Conservation (phyloP, 2,888 invertebrate genomes). For the Icerya purchasi region DNA sequence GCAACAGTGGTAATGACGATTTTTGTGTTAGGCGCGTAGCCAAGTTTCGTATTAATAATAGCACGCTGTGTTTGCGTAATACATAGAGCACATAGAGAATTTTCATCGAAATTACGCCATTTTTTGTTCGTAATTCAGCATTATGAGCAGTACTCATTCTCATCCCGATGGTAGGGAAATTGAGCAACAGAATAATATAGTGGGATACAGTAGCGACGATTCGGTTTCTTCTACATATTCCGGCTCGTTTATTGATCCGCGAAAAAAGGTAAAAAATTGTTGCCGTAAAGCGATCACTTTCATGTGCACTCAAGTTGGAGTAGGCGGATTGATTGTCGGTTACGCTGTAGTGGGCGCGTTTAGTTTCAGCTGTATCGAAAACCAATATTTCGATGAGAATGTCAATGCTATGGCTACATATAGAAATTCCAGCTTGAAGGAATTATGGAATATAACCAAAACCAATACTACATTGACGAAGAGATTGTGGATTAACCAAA, state of each 20-base stretch:
- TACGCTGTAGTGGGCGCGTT: slow-evolving; percentile 71
- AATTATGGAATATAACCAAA: slow-evolving; percentile 40
- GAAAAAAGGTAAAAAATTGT: slow-evolving; percentile 62
- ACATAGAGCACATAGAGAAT: no score
- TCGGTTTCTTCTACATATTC: slow-evolving; percentile 40
- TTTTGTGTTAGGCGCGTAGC: background rate
- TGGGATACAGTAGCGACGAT: slow-evolving; percentile 20
- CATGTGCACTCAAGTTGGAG: slow-evolving; percentile 82
- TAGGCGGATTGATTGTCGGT: slow-evolving; percentile 65
- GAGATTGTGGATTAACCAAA: slow-evolving; percentile 36
- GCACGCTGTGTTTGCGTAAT: no score
- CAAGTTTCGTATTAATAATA: background rate
- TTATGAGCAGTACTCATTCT: no score
- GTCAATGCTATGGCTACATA: slow-evolving; percentile 15
- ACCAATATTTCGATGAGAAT: slow-evolving; percentile 26
- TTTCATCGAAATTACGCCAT: no score
- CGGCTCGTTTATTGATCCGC: slow-evolving; percentile 35
- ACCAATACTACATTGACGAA: slow-evolving; percentile 46
- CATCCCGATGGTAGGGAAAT: no score
- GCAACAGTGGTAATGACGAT: no score
- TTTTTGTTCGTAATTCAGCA: no score
- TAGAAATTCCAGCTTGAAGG: slow-evolving; percentile 23
- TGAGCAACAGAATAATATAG: no score
- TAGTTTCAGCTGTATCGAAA: slow-evolving; percentile 56
- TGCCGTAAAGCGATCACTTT: slow-evolving; percentile 68